Evolutionary conservation across 2,888 invertebrate species (phyloP).

Genomic region (Drosophila lutescens): DNA sequence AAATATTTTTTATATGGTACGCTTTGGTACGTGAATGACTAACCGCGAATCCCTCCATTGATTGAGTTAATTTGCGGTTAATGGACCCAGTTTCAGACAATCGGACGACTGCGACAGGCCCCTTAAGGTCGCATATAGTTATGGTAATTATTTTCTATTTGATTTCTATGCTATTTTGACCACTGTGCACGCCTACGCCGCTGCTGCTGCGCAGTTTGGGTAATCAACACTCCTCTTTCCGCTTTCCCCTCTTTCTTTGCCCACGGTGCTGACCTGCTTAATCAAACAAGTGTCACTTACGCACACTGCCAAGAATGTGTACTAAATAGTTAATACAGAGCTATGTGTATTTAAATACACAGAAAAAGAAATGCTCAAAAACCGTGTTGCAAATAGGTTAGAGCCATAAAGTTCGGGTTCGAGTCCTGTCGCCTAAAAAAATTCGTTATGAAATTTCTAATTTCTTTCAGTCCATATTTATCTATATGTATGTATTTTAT

Average conservation of each 20-base stretch:
- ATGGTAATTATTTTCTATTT: not conserved
- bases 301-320: conserved; percentile 9
- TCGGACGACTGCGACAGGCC: conserved; percentile 28
- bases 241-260: conserved; percentile 2
- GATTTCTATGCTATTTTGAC: not conserved
- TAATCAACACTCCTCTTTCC: conserved; percentile 48
- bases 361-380: not conserved
- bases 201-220: conserved; percentile 67
- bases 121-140: conserved; percentile 21
- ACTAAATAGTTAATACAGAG: conserved; percentile 17
- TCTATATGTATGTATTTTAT: not conserved
- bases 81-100: conserved; percentile 10
- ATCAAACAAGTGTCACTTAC: conserved; percentile 71
- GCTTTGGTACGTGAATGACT: conserved; percentile 33
- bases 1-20: conserved; percentile 34
- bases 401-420: not conserved
- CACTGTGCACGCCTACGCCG: conserved; percentile 60
- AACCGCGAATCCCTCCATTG: conserved; percentile 25
- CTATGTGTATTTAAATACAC: not conserved
- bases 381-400: too few species aligned
- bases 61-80: conserved; percentile 40
- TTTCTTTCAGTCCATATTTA: too few species aligned
- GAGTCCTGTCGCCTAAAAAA: not conserved
- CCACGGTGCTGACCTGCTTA: conserved; percentile 47
- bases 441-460: too few species aligned